Evolutionary conservation across 92 coral and sea anemone genomes (phyloP).

Genomic region (Epizoanthus rinbou): DNA sequence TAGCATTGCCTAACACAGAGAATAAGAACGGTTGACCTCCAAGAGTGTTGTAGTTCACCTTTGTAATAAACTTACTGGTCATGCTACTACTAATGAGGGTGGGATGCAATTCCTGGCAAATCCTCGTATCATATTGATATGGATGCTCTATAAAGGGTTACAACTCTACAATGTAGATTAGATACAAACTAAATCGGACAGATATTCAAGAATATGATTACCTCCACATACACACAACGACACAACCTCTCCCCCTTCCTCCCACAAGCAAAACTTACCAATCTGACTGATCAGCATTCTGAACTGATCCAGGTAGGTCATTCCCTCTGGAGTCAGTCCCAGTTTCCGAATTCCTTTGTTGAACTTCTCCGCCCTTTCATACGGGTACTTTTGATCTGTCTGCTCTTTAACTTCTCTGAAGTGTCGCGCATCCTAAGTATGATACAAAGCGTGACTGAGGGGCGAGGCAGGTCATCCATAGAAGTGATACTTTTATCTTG

Average conservation of each 20-base stretch:
- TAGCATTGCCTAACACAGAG: constrained; percentile 79
- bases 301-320: constrained; percentile 95
- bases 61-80: neutral
- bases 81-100: too few species aligned
- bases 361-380: constrained; percentile 96
- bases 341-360: constrained; percentile 99
- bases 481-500: too few species aligned
- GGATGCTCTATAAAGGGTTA: too few species aligned
- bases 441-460: neutral
- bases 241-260: neutral
- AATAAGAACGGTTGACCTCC: neutral
- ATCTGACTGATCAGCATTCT: constrained; percentile 91
- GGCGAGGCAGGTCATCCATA: neutral
- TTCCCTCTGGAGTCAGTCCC: constrained; percentile 93
- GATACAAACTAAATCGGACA: too few species aligned
- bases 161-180: too few species aligned
- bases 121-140: too few species aligned
- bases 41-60: neutral
- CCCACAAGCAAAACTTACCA: constrained; percentile 51
- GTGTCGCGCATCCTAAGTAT: constrained; percentile 82
- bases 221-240: neutral
- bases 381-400: constrained; percentile 92
- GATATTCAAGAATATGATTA: neutral
- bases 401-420: constrained; percentile 88
- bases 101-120: too few species aligned